Evolutionary conservation across 1,140 invertebrate species (phyloP).

Genomic region (Xylocopa sonorina): DNA sequence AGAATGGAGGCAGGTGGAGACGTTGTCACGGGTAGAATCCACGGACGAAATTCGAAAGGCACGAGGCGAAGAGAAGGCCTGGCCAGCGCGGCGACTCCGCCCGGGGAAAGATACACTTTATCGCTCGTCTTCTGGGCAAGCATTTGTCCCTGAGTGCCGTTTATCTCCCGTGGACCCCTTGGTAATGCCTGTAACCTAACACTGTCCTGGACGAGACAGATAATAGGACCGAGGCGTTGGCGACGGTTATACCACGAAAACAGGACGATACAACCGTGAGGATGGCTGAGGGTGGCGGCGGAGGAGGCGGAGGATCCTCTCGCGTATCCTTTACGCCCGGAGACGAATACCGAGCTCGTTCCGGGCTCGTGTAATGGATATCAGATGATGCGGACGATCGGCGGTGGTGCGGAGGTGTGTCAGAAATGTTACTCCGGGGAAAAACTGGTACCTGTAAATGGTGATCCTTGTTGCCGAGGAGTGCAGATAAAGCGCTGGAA

Average conservation of each 20-base stretch:
- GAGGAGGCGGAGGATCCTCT: not conserved
- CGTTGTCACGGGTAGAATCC: not conserved
- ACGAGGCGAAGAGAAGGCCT: not conserved
- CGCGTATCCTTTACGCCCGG: conserved; percentile 28
- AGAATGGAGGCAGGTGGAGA: conserved; percentile 55
- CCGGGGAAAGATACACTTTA: conserved; percentile 63
- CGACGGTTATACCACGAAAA: conserved; percentile 47
- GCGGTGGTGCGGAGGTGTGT: conserved; percentile 35
- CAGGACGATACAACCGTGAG: conserved; percentile 22
- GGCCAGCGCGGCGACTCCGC: too few relatives aligned
- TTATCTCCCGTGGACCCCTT: conserved; percentile 63
- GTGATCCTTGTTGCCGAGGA: conserved; percentile 26
- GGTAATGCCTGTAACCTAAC: conserved; percentile 73
- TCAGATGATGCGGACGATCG: conserved; percentile 37
- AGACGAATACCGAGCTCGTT: conserved; percentile 50
- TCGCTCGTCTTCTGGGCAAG: conserved; percentile 65
- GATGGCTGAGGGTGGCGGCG: not conserved
- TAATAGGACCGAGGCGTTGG: conserved; percentile 60
- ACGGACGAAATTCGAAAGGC: conserved; percentile 39
- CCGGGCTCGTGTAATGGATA: conserved; percentile 47
- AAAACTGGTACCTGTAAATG: conserved; percentile 35
- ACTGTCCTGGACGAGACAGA: conserved; percentile 68
- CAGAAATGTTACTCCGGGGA: conserved; percentile 37
- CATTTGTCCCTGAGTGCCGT: conserved; percentile 71
- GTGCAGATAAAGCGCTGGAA: not conserved